Evolutionary conservation across 2,888 invertebrate species (phyloP).

Genomic region (Phaonia tiefii): DNA sequence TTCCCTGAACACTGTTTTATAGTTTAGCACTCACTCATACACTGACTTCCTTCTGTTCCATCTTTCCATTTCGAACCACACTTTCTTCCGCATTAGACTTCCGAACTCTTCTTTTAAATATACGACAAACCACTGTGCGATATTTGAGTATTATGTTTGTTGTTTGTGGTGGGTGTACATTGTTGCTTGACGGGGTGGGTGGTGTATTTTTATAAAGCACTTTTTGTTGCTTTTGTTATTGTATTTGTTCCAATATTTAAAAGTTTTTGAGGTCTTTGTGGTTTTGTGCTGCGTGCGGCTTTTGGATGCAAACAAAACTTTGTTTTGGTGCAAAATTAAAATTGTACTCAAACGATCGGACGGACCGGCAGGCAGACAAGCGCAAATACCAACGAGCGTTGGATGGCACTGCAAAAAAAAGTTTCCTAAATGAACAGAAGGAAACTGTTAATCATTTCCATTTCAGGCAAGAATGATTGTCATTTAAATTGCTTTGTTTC

Average conservation of each 20-base stretch:
- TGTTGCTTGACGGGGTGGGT: not conserved
- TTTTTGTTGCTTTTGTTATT: not conserved
- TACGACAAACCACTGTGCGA: no score
- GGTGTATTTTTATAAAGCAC: not conserved
- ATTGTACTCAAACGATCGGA: not conserved
- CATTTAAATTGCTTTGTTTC: not conserved
- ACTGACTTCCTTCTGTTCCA: no score
- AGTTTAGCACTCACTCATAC: no score
- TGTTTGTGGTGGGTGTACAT: not conserved
- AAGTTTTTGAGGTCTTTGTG: conserved; percentile 14
- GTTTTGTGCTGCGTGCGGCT: conserved; percentile 10
- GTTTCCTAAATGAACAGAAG: not conserved
- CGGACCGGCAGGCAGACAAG: not conserved
- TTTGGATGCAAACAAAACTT: conserved; percentile 7
- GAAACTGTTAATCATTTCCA: not conserved
- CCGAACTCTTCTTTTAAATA: no score
- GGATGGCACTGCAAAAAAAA: not conserved
- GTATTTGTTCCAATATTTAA: conserved; percentile 18
- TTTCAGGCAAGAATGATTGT: not conserved
- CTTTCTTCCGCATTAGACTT: no score
- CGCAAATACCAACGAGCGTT: not conserved
- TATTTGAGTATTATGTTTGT: not conserved
- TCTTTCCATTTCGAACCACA: no score
- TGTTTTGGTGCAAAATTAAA: not conserved
- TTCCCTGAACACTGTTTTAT: no score